A percentile compares a stretch with the other conserved stretches of the same genome.
These are phyloP conservation scores for Protomyctophum bolini DNA, from an alignment of 2,113 vertebrate genomes.

Conservation along the genomic window DNA sequence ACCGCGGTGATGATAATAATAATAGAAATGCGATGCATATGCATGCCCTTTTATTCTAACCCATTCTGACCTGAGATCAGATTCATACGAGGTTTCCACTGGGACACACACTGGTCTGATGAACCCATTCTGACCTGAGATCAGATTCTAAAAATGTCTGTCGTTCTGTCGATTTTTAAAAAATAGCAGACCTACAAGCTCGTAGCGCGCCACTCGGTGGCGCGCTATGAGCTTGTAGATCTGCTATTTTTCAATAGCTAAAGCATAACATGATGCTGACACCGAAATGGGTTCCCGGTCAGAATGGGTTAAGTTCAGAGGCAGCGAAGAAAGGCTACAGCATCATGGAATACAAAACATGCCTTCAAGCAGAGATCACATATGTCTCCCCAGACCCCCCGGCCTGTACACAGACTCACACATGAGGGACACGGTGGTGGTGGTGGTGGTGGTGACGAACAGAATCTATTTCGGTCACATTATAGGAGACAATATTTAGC, in stretches of 20 bases:
- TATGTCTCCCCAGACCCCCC: constrained; percentile 31
- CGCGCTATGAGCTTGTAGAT: no score
- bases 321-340: constrained; percentile 29
- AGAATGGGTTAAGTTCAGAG: constrained; percentile 72
- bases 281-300: no score
- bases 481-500: neutral
- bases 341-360: constrained; percentile 17
- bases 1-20: constrained; percentile 74
- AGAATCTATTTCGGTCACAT: constrained; percentile 8
- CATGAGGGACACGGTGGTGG: neutral
- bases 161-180: no score
- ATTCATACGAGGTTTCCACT: no score
- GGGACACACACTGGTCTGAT: no score
- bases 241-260: no score
- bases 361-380: constrained; percentile 26
- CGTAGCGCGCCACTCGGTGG: no score
- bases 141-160: no score
- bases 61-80: no score
- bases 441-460: constrained; percentile 2
- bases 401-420: neutral
- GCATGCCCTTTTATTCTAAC: constrained; percentile 68
- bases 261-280: no score
- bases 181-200: no score
- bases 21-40: constrained; percentile 71
- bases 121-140: no score